phyloP scores from a whole-genome alignment of 64 coral and sea anemone species.

The Stylophora pistillata region DNA sequence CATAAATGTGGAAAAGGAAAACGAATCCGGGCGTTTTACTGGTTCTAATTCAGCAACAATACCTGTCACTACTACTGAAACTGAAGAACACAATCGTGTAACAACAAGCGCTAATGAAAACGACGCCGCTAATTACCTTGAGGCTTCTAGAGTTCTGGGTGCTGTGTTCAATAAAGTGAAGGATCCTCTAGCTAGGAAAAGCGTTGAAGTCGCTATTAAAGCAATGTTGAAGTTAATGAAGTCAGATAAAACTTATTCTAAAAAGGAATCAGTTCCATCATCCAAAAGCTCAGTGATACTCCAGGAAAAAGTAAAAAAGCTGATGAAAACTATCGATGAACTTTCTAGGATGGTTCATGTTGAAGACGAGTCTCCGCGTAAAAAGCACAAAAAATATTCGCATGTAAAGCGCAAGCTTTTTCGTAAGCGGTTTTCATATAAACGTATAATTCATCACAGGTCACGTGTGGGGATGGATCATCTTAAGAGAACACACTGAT shows the following conservation, averaged over 20 bases:
- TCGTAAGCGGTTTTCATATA: background rate
- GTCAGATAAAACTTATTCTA: constrained; percentile 32
- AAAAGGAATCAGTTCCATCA: constrained; percentile 51
- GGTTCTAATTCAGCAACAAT: constrained; percentile 21
- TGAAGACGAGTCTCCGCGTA: background rate
- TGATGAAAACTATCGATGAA: background rate
- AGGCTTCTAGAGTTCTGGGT: constrained; percentile 80
- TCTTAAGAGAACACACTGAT: background rate
- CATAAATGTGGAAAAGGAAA: background rate
- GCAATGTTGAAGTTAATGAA: constrained; percentile 81
- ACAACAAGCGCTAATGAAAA: background rate
- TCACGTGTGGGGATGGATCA: background rate
- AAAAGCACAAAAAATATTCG: background rate
- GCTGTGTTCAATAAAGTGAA: constrained; percentile 92
- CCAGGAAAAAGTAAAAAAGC: background rate
- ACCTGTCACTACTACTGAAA: background rate
- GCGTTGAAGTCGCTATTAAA: constrained; percentile 90
- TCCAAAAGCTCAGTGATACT: background rate
- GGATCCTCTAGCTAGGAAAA: constrained; percentile 85
- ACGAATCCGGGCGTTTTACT: constrained; percentile 11
- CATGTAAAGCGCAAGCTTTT: background rate
- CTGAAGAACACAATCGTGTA: background rate
- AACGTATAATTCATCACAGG: background rate
- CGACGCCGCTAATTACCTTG: constrained; percentile 51
- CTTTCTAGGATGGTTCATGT: background rate